Conservation (phyloP, 2,888 invertebrate genomes). For the Dioctria rufipes region DNA sequence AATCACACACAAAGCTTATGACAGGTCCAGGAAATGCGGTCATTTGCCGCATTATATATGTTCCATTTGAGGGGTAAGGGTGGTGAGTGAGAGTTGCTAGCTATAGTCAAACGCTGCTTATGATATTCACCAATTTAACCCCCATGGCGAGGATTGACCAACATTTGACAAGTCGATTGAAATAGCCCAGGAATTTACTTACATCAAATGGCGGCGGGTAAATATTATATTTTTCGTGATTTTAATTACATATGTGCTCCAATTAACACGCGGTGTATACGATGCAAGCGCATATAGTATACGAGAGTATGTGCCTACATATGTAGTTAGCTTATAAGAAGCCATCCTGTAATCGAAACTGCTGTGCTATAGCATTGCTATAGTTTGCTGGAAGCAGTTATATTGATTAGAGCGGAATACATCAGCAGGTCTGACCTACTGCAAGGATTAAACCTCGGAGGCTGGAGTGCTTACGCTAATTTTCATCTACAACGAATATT, state of each 20-base stretch:
- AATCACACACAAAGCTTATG: conserved; percentile 9
- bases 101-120: conserved; percentile 3
- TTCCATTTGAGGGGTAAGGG: not conserved
- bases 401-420: not conserved
- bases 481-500: not conserved
- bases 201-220: not conserved
- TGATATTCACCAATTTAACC: conserved; percentile 42
- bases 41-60: conserved; percentile 16
- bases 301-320: too few species aligned
- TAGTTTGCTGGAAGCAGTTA: not conserved
- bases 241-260: conserved; percentile 39
- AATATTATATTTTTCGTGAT: conserved; percentile 22
- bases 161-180: not conserved
- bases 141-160: conserved; percentile 16
- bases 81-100: too few species aligned
- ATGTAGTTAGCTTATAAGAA: not conserved
- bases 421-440: not conserved
- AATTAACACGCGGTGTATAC: conserved; percentile 3
- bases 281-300: too few species aligned
- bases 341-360: conserved; percentile 4
- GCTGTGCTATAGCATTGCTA: not conserved
- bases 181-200: not conserved
- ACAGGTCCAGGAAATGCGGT: conserved; percentile 27
- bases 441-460: not conserved
- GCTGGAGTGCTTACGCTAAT: not conserved